phyloP scores from a whole-genome alignment of 1,140 invertebrate species.

The Akabosia matsudoensis region DNA sequence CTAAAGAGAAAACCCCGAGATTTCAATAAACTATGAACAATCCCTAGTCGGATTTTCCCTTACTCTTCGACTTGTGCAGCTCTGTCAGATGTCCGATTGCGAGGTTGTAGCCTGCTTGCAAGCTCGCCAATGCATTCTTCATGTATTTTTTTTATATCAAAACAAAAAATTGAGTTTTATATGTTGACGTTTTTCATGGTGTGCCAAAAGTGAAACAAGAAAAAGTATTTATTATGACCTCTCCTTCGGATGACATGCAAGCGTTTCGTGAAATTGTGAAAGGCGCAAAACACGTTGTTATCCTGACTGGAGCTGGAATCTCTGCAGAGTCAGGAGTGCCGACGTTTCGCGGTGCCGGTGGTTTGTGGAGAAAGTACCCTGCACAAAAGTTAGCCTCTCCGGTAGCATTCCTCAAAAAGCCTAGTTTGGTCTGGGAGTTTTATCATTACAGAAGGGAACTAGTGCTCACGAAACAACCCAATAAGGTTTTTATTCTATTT shows the following conservation, averaged over 20 bases:
- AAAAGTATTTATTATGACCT: constrained; percentile 28
- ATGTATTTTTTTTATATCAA: neutral
- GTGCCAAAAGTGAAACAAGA: no score
- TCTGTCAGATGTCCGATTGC: no score
- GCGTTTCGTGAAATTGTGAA: constrained; percentile 59
- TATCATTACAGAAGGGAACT: constrained; percentile 70
- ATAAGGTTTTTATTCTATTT: constrained; percentile 55
- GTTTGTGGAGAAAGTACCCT: constrained; percentile 71
- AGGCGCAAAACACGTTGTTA: constrained; percentile 61
- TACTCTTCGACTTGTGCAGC: no score
- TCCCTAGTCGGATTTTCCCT: no score
- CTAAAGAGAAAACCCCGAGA: neutral
- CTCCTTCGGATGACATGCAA: constrained; percentile 53
- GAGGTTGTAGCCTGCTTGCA: no score
- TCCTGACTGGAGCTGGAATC: constrained; percentile 72
- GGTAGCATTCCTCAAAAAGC: constrained; percentile 62
- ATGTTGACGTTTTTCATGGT: neutral
- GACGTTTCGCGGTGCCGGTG: constrained; percentile 73
- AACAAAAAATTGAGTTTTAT: neutral
- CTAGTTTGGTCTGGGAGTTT: constrained; percentile 75
- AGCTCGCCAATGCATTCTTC: no score
- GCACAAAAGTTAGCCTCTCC: constrained; percentile 65
- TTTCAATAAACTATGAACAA: no score
- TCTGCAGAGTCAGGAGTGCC: constrained; percentile 79
- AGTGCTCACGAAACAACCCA: constrained; percentile 63